phyloP scores from a whole-genome alignment of 35 echinoderm and acorn worm genomes.

The Amphiura filiformis region DNA sequence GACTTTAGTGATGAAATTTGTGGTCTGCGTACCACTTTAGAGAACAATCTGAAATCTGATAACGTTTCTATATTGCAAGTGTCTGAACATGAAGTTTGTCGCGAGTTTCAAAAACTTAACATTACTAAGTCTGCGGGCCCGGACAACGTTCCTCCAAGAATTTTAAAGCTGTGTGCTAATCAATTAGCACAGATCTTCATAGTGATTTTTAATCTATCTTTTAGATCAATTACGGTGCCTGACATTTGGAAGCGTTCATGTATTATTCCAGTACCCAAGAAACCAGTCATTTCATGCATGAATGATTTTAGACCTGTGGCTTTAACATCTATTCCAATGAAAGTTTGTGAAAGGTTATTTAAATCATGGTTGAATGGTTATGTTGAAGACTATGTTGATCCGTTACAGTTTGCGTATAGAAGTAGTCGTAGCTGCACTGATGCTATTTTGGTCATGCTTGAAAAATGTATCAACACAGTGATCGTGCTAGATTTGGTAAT shows the following conservation, averaged over 20 bases:
- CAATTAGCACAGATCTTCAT: not conserved
- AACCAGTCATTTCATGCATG: constrained; percentile 43
- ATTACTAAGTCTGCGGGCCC: constrained; percentile 8
- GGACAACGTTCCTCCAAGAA: not conserved
- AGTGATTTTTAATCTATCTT: not conserved
- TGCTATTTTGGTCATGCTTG: constrained; percentile 19
- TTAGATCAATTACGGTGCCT: not conserved
- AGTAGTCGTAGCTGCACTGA: constrained; percentile 20
- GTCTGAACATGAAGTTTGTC: not conserved
- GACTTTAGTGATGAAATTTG: constrained; percentile 27
- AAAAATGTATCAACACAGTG: constrained; percentile 34
- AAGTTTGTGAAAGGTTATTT: constrained; percentile 24
- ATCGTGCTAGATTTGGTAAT: not conserved
- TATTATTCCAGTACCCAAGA: constrained; percentile 3
- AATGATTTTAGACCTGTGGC: constrained; percentile 66
- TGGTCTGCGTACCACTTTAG: not conserved
- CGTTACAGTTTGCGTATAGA: constrained; percentile 45
- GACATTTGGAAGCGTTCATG: constrained; percentile 10
- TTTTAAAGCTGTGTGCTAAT: not conserved
- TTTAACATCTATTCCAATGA: constrained; percentile 59
- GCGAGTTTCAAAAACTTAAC: constrained; percentile 17
- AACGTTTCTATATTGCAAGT: not conserved
- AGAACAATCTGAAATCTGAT: not conserved
- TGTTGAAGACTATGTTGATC: not conserved
- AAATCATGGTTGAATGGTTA: not conserved